Evolutionary conservation across 2,888 invertebrate genomes (phyloP).

Genomic region (Acheta domesticus): DNA sequence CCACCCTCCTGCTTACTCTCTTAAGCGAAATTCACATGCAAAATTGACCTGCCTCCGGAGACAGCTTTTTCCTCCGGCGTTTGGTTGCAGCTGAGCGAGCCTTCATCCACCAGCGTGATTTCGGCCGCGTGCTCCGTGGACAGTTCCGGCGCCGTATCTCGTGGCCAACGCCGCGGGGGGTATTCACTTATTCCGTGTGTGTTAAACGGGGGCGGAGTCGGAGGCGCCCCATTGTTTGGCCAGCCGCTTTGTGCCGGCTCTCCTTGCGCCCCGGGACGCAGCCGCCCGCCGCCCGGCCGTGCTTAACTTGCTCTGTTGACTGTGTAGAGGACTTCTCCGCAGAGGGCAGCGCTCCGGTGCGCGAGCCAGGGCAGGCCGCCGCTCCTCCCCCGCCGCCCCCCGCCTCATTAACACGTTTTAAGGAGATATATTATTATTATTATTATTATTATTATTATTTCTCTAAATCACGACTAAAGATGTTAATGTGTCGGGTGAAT

Average conservation of each 20-base stretch:
- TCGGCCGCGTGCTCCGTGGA: too few relatives aligned
- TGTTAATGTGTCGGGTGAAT: too few relatives aligned
- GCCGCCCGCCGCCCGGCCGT: neutral
- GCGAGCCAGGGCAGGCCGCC: neutral
- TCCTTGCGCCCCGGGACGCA: neutral
- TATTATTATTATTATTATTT: too few relatives aligned
- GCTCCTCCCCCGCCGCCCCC: neutral
- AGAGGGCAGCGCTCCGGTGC: neutral
- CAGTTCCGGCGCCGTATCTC: too few relatives aligned
- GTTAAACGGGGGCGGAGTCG: neutral
- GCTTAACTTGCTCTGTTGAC: neutral
- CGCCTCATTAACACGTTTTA: neutral
- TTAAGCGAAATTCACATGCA: too few relatives aligned
- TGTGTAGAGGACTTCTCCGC: neutral
- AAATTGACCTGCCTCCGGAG: too few relatives aligned
- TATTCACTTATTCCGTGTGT: slow-evolving; percentile 10
- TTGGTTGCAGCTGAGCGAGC: too few relatives aligned
- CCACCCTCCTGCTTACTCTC: too few relatives aligned
- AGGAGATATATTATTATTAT: too few relatives aligned
- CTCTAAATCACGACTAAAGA: too few relatives aligned
- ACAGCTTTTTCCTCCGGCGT: too few relatives aligned
- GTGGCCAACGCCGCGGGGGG: neutral
- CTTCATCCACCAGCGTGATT: too few relatives aligned
- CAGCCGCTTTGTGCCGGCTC: neutral
- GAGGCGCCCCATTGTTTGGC: neutral